Base-by-base conservation (phyloP, 2,113 vertebrate species). In the Platanista minor region DNA sequence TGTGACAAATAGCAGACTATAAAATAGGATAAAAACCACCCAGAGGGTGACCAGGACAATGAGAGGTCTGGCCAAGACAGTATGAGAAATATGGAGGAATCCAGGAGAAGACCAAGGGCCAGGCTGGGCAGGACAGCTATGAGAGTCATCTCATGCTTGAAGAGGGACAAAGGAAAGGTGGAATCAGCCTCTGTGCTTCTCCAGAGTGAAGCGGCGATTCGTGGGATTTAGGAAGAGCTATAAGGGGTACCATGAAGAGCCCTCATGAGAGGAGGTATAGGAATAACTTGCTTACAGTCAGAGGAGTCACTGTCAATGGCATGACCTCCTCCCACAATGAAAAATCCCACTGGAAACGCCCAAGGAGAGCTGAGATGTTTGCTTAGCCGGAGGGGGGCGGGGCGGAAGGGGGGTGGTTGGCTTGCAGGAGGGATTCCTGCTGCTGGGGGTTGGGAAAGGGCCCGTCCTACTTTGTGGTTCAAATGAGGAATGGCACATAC, bases 51-150 rank as follows among this genome's bases (percentile, higher is more conserved):
- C 23, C 8, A 33, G 54, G 75, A 36, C 46, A 14, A 2, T 0
- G 25, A 49, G 9, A 86, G 18, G 20, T 3, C 31, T 23, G n/a
- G 36, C 54, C 52, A 69, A 2, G 14, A 13, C 5, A 61, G 49
- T 5, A 5, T 8, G 18, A 33, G 39, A 57, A 57, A 1, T 0
- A 1, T 1, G 25, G 67, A 54, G 61, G 59, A 12, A 21, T 3
- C 66, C 33, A 2, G 7, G 27, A 41, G 57, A 27, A 74, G 41
- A 4, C 6, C 12, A 3, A 1, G 29, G 6, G 3, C 0, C 0
- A 3, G 36, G 8, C 6, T 7, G 17, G 6, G 6, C 0, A 10
- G 21, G 43, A 77, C 61, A 39, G 9, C 62, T 13, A 6, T 1
- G 13, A 31, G 29, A 33, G 15, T n/a, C 23, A 11, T 3, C 15